A percentile compares a stretch with the other conserved stretches of the same genome.
Evolutionary conservation across 2,888 invertebrate species (phyloP).

Genomic region (Cataglyphis cursor): DNA sequence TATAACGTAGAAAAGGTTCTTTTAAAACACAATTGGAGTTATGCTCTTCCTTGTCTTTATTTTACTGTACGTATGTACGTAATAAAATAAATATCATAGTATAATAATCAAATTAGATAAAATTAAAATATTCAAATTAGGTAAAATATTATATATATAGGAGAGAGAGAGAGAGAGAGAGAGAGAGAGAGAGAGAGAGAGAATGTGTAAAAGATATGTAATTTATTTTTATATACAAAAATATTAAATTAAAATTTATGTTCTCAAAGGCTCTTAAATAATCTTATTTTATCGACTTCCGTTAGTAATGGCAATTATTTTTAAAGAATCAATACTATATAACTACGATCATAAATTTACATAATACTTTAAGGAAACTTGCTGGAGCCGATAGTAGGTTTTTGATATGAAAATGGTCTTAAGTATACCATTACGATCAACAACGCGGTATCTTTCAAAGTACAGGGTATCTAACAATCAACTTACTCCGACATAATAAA

Average conservation of each 20-base stretch:
- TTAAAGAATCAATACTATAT: neutral
- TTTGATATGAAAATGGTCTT: neutral
- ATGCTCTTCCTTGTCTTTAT: neutral
- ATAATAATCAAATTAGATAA: too few species aligned
- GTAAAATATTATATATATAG: neutral
- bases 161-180: too few species aligned
- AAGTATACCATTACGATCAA: neutral
- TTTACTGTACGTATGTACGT: neutral
- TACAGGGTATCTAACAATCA: neutral
- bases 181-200: too few species aligned
- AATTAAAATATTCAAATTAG: neutral
- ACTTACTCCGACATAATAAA: neutral
- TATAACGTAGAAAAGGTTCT: neutral
- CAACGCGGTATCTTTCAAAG: neutral
- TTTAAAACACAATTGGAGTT: conserved; percentile 3
- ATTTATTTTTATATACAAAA: neutral
- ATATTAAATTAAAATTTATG: neutral
- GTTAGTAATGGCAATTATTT: neutral
- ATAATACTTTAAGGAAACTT: neutral
- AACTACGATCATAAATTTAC: conserved; percentile 7
- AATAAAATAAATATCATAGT: neutral
- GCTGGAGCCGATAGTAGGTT: neutral
- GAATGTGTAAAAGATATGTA: neutral
- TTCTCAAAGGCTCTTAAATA: neutral
- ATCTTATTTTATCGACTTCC: neutral